phyloP scores from a whole-genome alignment of 1,140 invertebrate species.

The Ladona fulva region DNA sequence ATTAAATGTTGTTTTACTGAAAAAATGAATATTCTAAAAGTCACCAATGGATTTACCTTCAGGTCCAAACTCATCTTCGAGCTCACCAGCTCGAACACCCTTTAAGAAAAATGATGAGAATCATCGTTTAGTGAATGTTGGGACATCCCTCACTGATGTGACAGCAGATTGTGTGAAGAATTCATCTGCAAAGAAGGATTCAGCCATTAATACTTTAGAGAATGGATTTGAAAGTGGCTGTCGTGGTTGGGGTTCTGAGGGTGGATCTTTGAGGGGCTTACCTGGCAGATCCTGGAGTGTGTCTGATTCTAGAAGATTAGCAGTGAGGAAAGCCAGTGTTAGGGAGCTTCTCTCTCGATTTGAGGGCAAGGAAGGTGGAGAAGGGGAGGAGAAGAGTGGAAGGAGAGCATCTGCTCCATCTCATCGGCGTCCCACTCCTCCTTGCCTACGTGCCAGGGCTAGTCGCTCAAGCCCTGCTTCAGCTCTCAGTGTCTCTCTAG shows the following conservation, averaged over 20 bases:
- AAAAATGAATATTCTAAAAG: too few relatives aligned
- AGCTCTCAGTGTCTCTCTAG: constrained; percentile 55
- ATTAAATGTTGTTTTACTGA: too few relatives aligned
- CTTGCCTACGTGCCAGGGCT: constrained; percentile 41
- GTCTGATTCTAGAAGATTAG: constrained; percentile 25
- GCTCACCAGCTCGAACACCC: too few relatives aligned
- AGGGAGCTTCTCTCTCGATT: constrained; percentile 37
- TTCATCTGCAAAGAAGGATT: constrained; percentile 13
- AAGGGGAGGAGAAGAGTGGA: not conserved
- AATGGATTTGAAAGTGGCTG: constrained; percentile 5
- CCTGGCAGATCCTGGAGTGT: constrained; percentile 28
- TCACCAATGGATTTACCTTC: too few relatives aligned
- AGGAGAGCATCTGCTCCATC: constrained; percentile 17
- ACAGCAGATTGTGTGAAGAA: not conserved
- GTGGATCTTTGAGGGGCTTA: constrained; percentile 27
- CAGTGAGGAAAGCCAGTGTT: constrained; percentile 33
- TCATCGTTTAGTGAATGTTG: too few relatives aligned
- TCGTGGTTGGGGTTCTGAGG: not conserved
- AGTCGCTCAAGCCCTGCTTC: constrained; percentile 47
- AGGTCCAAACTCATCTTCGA: too few relatives aligned
- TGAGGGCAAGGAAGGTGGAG: constrained; percentile 25
- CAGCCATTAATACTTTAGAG: constrained; percentile 8
- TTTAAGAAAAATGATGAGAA: too few relatives aligned
- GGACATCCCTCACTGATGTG: too few relatives aligned
- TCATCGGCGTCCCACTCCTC: constrained; percentile 34